phyloP scores from a whole-genome alignment of 1,140 invertebrate genomes.

The Trypoxylus dichotomus region DNA sequence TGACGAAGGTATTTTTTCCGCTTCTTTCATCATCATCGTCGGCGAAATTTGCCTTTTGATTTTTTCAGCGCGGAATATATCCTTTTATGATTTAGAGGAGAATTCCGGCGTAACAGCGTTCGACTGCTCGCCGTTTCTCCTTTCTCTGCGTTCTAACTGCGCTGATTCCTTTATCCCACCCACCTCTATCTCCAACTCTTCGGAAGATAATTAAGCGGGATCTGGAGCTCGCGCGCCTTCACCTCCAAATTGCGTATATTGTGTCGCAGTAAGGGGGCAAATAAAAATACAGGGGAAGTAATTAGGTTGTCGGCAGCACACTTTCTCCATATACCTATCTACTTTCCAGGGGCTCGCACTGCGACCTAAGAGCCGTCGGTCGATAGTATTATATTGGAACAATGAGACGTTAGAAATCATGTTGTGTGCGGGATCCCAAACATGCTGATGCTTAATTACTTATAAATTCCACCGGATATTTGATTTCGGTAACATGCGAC shows the following conservation, averaged over 20 bases:
- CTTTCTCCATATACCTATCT: conserved; percentile 1
- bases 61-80: conserved; percentile 46
- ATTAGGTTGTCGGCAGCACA: conserved; percentile 49
- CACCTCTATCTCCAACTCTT: conserved; percentile 17
- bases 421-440: not conserved
- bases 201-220: conserved; percentile 44
- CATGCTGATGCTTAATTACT: not conserved
- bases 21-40: conserved; percentile 20
- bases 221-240: conserved; percentile 32
- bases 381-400: not conserved
- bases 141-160: not conserved
- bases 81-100: conserved; percentile 44
- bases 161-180: not conserved
- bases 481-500: conserved; percentile 8
- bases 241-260: conserved; percentile 50
- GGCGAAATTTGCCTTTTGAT: conserved; percentile 50
- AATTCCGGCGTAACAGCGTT: conserved; percentile 4
- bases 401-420: not conserved
- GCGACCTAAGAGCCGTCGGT: not conserved
- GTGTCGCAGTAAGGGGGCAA: conserved; percentile 49
- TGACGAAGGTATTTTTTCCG: not conserved
- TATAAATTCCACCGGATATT: conserved; percentile 25
- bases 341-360: not conserved
- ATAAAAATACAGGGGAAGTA: conserved; percentile 48
- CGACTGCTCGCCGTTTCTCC: conserved; percentile 1